phyloP scores from a whole-genome alignment of 2,113 vertebrate species.

The Heterotis niloticus region DNA sequence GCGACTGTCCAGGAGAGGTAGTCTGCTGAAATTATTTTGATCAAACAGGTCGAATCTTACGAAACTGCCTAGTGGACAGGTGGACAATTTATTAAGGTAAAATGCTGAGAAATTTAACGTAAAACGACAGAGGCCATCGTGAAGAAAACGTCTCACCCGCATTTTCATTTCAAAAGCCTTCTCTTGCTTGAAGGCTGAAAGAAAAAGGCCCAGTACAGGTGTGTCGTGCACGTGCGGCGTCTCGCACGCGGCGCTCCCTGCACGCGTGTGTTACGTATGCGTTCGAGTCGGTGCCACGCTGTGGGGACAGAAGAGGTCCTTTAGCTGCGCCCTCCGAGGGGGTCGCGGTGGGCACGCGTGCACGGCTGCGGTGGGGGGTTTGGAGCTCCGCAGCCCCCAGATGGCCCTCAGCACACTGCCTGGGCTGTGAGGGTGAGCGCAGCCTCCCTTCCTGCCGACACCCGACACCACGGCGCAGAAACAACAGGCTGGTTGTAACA shows the following conservation, averaged over 20 bases:
- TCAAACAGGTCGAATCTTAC: too few species aligned
- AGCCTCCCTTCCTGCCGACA: constrained; percentile 11
- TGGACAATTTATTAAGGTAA: too few species aligned
- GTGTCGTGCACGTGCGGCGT: too few species aligned
- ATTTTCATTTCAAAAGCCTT: too few species aligned
- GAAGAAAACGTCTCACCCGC: too few species aligned
- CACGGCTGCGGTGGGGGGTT: background rate
- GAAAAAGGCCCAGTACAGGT: too few species aligned
- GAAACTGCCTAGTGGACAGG: too few species aligned
- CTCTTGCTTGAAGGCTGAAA: too few species aligned
- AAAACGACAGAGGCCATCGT: too few species aligned
- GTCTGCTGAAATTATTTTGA: too few species aligned
- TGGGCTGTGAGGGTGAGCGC: background rate
- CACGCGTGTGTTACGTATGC: background rate
- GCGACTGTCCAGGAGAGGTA: background rate
- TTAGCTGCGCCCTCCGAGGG: background rate
- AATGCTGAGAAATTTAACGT: too few species aligned
- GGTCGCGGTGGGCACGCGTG: background rate
- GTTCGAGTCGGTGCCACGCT: background rate
- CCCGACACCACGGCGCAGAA: background rate
- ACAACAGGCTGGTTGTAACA: constrained; percentile 19
- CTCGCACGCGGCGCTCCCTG: background rate
- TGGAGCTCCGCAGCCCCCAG: background rate
- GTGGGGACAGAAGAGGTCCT: background rate
- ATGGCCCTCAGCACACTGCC: background rate